Evolutionary conservation across 2,888 invertebrate genomes (phyloP), one percentile per base, ranked within the genome.

Genomic region (Drosophila meridionalis): DNA sequence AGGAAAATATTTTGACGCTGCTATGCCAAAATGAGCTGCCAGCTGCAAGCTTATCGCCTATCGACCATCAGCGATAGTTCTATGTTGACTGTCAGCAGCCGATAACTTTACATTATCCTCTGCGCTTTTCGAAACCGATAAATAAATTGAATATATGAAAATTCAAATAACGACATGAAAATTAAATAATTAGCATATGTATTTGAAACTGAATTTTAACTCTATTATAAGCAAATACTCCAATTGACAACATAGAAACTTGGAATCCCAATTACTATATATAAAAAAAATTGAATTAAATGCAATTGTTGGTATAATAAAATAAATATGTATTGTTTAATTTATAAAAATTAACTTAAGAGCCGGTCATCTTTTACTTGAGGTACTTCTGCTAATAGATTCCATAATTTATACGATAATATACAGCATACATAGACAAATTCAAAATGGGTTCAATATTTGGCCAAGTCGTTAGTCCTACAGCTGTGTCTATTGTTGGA

Each of bases 321-420:
- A 76, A 79, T 68, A 76, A 78, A 42, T 69, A 78, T 69, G 69
- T 20, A 20, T 50, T 80, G 12, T 73, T 62, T 78, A 73, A 60
- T 76, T 55, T 80, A 80, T 75, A 83, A 82, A 84, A 87, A 70
- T 85, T 68, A 82, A 85, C 85, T 70, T 76, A 55, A 20, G 67
- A 66, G 58, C 55, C 64, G 57, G 50, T 53, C 64, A 52, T 62
- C 57, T 47, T 61, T 70, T 60, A 69, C 48, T 75, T 73, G 70
- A 83, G 83, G 83, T 87, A 83, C 77, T 76, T 76, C 62, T 78
- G 65, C 63, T 83, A 83, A 80, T 48, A 80, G 70, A 55, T 82
- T 87, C 65, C 80, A 75, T 79, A 77, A 69, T 77, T 70, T 79
- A 76, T 56, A 82, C 50, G 58, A 55, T 74, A 69, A 82, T 70